Conservation (phyloP, 2,888 invertebrate species). For the Neelides folsomi region DNA sequence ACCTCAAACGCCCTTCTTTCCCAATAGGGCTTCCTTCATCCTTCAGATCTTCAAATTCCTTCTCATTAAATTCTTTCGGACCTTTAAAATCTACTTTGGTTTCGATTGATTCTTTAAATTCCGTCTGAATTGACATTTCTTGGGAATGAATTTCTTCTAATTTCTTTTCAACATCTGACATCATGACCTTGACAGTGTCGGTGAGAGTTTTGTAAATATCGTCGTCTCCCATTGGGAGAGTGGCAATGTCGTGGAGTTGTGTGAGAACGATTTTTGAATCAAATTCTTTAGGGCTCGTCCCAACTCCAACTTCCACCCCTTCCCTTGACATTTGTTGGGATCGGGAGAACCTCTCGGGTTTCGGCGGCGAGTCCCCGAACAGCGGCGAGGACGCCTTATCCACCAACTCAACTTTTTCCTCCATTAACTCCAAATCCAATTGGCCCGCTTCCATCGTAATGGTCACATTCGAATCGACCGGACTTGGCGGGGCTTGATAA, state of each 20-base stretch:
- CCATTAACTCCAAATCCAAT: constrained; percentile 4
- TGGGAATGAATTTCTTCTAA: too few relatives aligned
- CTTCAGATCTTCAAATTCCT: not conserved
- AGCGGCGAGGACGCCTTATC: constrained; percentile 30
- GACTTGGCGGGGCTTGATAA: constrained; percentile 18
- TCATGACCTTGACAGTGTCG: constrained; percentile 12
- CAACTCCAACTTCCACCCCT: constrained; percentile 22
- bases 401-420: constrained; percentile 1
- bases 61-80: not conserved
- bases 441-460: constrained; percentile 8
- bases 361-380: constrained; percentile 8
- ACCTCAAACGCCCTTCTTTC: not conserved
- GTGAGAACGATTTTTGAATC: constrained; percentile 26
- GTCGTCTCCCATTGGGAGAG: constrained; percentile 22
- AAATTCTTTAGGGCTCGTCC: constrained; percentile 26
- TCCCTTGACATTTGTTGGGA: constrained; percentile 25
- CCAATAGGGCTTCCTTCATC: not conserved
- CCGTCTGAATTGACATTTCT: too few relatives aligned
- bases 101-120: too few relatives aligned
- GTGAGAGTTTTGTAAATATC: constrained; percentile 29
- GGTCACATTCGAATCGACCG: constrained; percentile 9
- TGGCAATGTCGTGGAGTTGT: constrained; percentile 26
- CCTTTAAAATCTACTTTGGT: too few relatives aligned
- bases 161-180: not conserved
- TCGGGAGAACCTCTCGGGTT: constrained; percentile 18